These are phyloP conservation scores for Calliopsis andreniformis DNA, from an alignment of 1,140 invertebrate genomes.

Conservation along the genomic window DNA sequence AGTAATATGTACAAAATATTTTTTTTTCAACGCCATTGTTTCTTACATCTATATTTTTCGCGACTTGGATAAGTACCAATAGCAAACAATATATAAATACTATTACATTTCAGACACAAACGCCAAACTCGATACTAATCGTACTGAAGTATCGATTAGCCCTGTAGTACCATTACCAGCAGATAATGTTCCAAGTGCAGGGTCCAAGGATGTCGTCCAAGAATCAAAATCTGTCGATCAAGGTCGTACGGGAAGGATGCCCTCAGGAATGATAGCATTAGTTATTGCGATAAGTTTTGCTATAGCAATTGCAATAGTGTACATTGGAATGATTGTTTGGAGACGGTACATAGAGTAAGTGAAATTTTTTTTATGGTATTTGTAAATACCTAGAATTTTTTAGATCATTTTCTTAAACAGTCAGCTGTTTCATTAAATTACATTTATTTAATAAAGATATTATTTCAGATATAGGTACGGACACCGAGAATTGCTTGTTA, in stretches of 20 bases:
- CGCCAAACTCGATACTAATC: background rate
- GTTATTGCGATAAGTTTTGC: conserved; percentile 71
- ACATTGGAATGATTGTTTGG: conserved; percentile 75
- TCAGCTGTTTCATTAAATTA: conserved; percentile 18
- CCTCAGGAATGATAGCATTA: conserved; percentile 68
- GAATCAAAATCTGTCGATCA: conserved; percentile 7
- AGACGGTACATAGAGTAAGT: conserved; percentile 78
- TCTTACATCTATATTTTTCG: no score
- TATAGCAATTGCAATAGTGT: conserved; percentile 69
- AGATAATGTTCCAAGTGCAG: background rate
- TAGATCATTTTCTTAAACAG: background rate
- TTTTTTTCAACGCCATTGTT: background rate
- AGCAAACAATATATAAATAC: background rate
- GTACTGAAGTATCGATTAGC: background rate
- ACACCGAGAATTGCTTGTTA: conserved; percentile 78
- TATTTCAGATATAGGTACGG: conserved; percentile 76
- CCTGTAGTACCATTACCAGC: background rate
- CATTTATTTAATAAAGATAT: no score
- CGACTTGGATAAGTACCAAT: background rate
- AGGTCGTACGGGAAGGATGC: conserved; percentile 42
- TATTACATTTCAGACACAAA: background rate
- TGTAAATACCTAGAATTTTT: background rate
- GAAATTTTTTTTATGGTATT: background rate
- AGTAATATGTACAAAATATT: background rate
- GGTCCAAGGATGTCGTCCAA: background rate